These are phyloP conservation scores for Ovibos moschatus DNA, from an alignment of 2,113 vertebrate genomes.

Conservation along the genomic window DNA sequence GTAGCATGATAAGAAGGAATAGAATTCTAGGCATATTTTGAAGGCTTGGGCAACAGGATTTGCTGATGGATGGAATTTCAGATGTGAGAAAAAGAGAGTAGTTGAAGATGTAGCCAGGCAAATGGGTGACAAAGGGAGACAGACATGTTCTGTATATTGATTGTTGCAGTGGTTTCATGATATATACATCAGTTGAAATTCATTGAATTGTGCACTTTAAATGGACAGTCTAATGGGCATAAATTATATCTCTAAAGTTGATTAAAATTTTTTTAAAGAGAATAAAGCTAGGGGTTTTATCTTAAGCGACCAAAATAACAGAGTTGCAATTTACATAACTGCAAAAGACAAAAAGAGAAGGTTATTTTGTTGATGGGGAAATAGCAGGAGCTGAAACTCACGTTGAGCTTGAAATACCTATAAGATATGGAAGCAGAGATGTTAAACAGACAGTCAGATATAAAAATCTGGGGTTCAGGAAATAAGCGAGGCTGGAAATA, in stretches of 20 bases:
- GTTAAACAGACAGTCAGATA: neutral
- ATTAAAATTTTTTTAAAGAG: neutral
- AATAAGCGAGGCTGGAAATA: neutral
- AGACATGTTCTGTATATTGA: neutral
- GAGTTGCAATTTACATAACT: neutral
- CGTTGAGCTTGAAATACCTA: neutral
- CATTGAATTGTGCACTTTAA: neutral
- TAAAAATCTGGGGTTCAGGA: neutral
- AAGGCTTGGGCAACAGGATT: neutral
- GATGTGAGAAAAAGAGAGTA: neutral
- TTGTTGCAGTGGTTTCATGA: neutral
- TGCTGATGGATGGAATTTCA: neutral
- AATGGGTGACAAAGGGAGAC: neutral
- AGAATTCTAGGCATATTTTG: neutral
- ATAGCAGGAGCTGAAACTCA: neutral
- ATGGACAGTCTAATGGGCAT: neutral
- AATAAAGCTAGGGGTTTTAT: neutral
- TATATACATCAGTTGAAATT: neutral
- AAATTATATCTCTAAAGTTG: neutral
- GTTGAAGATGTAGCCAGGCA: neutral
- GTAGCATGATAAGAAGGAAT: neutral
- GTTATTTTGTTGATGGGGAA: neutral
- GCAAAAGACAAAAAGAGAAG: neutral
- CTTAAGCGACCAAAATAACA: neutral
- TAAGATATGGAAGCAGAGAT: neutral